A percentile compares a stretch with the other conserved stretches of the same genome.
Evolutionary conservation across 2,797 vertebrate species (phyloP).

Genomic region (Menidia menidia): DNA sequence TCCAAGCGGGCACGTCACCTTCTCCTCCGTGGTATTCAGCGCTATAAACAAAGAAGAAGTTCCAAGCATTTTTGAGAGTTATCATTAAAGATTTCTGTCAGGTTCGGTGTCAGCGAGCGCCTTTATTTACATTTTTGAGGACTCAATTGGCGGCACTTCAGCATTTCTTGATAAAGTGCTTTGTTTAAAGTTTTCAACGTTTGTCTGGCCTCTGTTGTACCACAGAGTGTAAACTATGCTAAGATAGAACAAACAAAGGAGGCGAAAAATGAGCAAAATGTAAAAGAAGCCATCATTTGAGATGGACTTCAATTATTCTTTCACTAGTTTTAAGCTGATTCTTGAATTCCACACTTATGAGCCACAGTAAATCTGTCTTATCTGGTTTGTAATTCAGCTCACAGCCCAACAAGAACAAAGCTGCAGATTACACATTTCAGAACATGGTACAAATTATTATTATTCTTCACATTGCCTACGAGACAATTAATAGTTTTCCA

Average conservation of each 20-base stretch:
- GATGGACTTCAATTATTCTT: background rate
- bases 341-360: background rate
- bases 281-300: background rate
- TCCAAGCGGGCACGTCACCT: conserved; percentile 86
- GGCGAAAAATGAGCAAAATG: background rate
- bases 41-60: conserved; percentile 71
- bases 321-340: background rate
- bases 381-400: background rate
- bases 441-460: background rate
- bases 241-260: conserved; percentile 3
- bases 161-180: background rate
- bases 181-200: background rate
- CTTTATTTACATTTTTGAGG: background rate
- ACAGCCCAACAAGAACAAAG: background rate
- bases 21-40: conserved; percentile 81
- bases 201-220: background rate
- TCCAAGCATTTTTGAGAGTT: conserved; percentile 17
- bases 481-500: background rate
- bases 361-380: no score
- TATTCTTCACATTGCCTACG: background rate
- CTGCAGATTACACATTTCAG: conserved; percentile 1
- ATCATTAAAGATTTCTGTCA: background rate
- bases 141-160: background rate
- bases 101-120: background rate
- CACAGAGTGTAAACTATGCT: conserved; percentile 12